Conservation (phyloP, 1,140 invertebrate genomes). For the Calephelis nemesis region DNA sequence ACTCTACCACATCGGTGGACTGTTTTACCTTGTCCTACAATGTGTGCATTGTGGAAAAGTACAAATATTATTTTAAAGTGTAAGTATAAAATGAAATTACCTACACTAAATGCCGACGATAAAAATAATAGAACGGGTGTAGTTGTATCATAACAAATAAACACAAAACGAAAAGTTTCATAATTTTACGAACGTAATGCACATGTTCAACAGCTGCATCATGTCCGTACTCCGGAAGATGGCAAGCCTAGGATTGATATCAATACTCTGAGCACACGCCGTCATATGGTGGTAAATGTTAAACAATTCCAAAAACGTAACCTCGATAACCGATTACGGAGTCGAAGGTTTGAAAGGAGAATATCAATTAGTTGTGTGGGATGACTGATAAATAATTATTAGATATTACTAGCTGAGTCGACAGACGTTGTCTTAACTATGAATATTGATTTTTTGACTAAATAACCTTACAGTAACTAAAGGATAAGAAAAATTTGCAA, state of each 20-base stretch:
- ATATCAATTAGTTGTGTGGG: slow-evolving; percentile 51
- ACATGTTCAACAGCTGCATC: not conserved
- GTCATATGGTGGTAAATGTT: slow-evolving; percentile 9
- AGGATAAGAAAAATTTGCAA: too few relatives aligned
- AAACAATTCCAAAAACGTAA: slow-evolving; percentile 30
- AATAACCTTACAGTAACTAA: too few relatives aligned
- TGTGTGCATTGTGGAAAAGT: too few relatives aligned
- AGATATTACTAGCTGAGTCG: too few relatives aligned
- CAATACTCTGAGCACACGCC: not conserved
- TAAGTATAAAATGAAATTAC: too few relatives aligned
- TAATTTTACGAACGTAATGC: not conserved
- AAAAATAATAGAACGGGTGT: too few relatives aligned
- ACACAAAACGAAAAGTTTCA: not conserved
- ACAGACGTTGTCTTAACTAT: too few relatives aligned
- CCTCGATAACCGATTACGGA: slow-evolving; percentile 37
- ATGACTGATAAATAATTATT: slow-evolving; percentile 21
- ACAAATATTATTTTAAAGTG: too few relatives aligned
- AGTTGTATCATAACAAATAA: too few relatives aligned
- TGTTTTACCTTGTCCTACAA: too few relatives aligned
- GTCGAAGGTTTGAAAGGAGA: slow-evolving; percentile 40
- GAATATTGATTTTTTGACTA: not conserved
- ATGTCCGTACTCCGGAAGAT: slow-evolving; percentile 1
- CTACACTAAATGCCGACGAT: too few relatives aligned
- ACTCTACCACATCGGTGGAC: too few relatives aligned
- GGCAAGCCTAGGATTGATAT: not conserved